Evolutionary conservation across 1,140 invertebrate genomes (phyloP), one percentile per base, ranked within the genome.

Genomic region (Drosophila teissieri): DNA sequence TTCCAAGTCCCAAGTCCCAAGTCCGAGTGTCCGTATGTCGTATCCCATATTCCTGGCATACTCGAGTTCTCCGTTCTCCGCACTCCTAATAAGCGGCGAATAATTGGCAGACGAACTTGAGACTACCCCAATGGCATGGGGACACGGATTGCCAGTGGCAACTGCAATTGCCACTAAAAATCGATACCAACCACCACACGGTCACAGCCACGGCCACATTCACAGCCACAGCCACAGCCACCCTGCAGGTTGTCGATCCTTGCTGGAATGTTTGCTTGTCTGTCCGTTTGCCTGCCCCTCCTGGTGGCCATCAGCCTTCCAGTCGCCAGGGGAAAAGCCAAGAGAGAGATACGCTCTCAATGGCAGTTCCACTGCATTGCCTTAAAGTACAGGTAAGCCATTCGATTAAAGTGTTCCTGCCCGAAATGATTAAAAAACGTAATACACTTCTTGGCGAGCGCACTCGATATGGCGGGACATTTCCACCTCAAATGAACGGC

Each of bases 21-120:
- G 49, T 36, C 72, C 53, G 40, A 48, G 17, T 63, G 40, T 54
- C 40, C 49, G 51, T 34, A 34, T 68, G 48, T 48, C 46, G 51
- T 45, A 45, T 48, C 36, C 65, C 31, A 42, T 39, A 45, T 52
- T 42, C 52, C 73, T 37, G 52, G 12, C 27, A 7, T 27, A 27
- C 6, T 27, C 27, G 27, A 7, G 39, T 42, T 37, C 12, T 19
- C 19, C 19, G 19, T 19, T 19, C 22, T 54, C 19, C 64, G 36
- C 15, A 36, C 72, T 65, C 67, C 76, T 89, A 88, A 88, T 89
- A 88, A 88, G 84, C 85, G 76, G 84, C 84, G 83, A 89, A 88
- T 89, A 88, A 88, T 88, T 88, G 84, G 84, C 84, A 89, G 80
- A 89, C 85, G 77, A 88, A 84, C 84, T 88, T 84, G 84, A 89